These are phyloP conservation scores for Aphelenchoides avenae DNA, from an alignment of 1,140 invertebrate genomes.

Conservation along the genomic window DNA sequence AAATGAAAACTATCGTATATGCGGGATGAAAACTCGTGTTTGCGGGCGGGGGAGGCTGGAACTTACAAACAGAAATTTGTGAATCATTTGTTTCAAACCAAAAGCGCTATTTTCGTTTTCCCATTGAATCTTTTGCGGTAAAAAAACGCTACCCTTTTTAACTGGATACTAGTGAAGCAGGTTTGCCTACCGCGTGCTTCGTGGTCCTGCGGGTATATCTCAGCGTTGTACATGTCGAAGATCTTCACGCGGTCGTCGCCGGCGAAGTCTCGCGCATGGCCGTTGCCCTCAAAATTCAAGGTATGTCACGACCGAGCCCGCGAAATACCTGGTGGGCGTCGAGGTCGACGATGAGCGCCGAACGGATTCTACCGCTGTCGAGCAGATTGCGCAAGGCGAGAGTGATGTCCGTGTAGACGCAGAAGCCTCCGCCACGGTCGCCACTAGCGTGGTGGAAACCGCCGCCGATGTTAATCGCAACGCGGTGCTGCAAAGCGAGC, in stretches of 20 bases:
- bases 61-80: too few species aligned
- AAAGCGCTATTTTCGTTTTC: too few species aligned
- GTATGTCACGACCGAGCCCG: slow-evolving; percentile 15
- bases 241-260: slow-evolving; percentile 71
- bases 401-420: slow-evolving; percentile 81
- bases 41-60: too few species aligned
- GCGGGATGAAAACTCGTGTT: too few species aligned
- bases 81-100: too few species aligned
- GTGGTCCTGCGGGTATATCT: slow-evolving; percentile 75
- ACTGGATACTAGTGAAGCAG: too few species aligned
- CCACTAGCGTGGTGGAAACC: slow-evolving; percentile 68
- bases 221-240: slow-evolving; percentile 77
- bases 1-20: too few species aligned
- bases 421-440: slow-evolving; percentile 72
- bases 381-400: slow-evolving; percentile 71
- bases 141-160: too few species aligned
- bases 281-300: slow-evolving; percentile 69
- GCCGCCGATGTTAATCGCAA: slow-evolving; percentile 84
- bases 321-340: slow-evolving; percentile 78
- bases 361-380: slow-evolving; percentile 65
- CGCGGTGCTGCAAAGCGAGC: slow-evolving; percentile 73
- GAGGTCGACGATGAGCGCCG: slow-evolving; percentile 79
- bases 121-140: too few species aligned
- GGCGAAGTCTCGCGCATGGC: slow-evolving; percentile 76
- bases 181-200: slow-evolving; percentile 69